Conservation (phyloP, 2,888 invertebrate genomes). For the Diarsia dahlii region DNA sequence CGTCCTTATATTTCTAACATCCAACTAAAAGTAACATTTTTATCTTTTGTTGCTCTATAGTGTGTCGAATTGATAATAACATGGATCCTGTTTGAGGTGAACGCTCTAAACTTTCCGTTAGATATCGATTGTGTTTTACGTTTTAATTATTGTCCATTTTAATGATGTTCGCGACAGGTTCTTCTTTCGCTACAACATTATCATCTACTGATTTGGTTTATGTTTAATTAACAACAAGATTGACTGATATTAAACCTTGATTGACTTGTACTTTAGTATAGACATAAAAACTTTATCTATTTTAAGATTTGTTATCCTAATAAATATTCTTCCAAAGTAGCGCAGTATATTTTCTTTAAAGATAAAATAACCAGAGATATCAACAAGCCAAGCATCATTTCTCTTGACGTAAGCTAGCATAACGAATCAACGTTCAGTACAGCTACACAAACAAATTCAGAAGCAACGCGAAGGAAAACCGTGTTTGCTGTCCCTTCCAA, state of each 20-base stretch:
- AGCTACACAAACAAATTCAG: conserved; percentile 33
- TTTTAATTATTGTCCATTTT: conserved; percentile 48
- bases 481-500: conserved; percentile 27
- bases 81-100: conserved; percentile 61
- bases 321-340: background rate
- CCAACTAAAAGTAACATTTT: conserved; percentile 7
- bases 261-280: background rate
- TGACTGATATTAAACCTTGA: conserved; percentile 25
- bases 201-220: conserved; percentile 22
- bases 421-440: conserved; percentile 24
- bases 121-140: conserved; percentile 39
- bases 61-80: conserved; percentile 54
- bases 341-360: background rate
- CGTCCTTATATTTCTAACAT: background rate
- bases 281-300: conserved; percentile 7
- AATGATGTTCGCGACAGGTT: conserved; percentile 32
- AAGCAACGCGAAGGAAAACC: conserved; percentile 5
- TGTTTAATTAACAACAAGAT: conserved; percentile 23
- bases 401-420: conserved; percentile 19
- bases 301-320: background rate
- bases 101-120: conserved; percentile 57
- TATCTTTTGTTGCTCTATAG: conserved; percentile 24
- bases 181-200: conserved; percentile 20
- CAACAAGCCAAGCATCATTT: conserved; percentile 4
- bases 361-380: background rate